phyloP scores from a whole-genome alignment of 2,888 invertebrate species.

The Sphaerophoria taeniata region DNA sequence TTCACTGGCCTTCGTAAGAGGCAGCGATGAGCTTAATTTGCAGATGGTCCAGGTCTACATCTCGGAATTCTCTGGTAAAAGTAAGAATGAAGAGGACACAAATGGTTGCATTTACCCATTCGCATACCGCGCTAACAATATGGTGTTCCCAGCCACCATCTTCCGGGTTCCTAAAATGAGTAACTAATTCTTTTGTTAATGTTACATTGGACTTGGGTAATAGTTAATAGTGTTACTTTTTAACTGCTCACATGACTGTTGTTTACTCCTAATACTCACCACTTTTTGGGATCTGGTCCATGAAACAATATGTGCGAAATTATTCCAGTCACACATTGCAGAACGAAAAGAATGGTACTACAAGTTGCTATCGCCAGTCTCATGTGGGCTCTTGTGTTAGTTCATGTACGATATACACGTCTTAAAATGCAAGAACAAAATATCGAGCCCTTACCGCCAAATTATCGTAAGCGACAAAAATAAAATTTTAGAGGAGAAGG shows the following conservation, averaged over 20 bases:
- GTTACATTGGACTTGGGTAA: no score
- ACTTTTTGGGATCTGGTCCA: constrained; percentile 84
- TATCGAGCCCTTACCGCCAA: no score
- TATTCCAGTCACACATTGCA: constrained; percentile 84
- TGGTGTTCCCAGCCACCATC: constrained; percentile 88
- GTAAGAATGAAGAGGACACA: no score
- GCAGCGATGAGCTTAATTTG: no score
- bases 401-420: constrained; percentile 85
- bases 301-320: constrained; percentile 84
- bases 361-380: constrained; percentile 84
- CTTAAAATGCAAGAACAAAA: constrained; percentile 75
- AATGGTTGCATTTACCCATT: constrained; percentile 87
- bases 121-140: constrained; percentile 86
- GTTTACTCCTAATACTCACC: constrained; percentile 81
- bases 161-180: constrained; percentile 81
- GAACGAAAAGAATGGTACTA: constrained; percentile 84
- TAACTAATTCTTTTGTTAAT: not conserved
- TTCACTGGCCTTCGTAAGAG: no score
- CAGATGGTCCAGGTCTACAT: no score
- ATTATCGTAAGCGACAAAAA: no score
- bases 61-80: no score
- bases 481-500: no score
- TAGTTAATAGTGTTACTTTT: no score
- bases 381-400: constrained; percentile 83
- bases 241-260: no score